Percentiles rank a stretch among this genome's conserved stretches.
phyloP scores from a whole-genome alignment of 2,888 invertebrate genomes.

The Macrophya alboannulata region DNA sequence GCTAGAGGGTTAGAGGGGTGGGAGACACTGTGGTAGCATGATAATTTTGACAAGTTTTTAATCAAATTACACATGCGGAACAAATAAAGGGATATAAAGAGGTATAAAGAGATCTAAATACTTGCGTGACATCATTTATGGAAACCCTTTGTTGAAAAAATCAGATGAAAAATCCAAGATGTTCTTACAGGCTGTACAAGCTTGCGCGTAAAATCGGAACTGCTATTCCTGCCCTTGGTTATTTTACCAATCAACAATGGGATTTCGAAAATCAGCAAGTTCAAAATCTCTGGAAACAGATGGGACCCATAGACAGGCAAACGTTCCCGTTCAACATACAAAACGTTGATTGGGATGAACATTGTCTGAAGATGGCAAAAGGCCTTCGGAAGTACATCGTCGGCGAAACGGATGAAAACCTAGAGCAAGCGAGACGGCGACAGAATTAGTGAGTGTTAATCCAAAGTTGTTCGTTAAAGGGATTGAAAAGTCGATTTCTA shows the following conservation, averaged over 20 bases:
- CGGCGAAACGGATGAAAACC: background rate
- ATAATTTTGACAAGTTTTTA: too few relatives aligned
- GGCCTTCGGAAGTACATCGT: slow-evolving; percentile 2
- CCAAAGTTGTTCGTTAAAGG: too few relatives aligned
- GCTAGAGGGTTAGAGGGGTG: too few relatives aligned
- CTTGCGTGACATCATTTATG: too few relatives aligned
- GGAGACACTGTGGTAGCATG: too few relatives aligned
- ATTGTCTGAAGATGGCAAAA: background rate
- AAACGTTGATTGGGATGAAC: slow-evolving; percentile 86
- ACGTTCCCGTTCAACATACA: slow-evolving; percentile 87
- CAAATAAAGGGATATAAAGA: too few relatives aligned
- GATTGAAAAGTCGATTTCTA: too few relatives aligned
- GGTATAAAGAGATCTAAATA: too few relatives aligned
- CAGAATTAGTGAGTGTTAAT: background rate
- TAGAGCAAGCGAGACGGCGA: slow-evolving; percentile 2
- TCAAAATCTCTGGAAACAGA: slow-evolving; percentile 81
- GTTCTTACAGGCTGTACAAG: background rate
- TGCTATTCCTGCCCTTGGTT: background rate
- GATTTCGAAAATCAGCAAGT: slow-evolving; percentile 86
- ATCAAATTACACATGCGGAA: too few relatives aligned
- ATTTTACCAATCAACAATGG: slow-evolving; percentile 90
- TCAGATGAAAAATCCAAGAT: background rate
- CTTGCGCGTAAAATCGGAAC: background rate
- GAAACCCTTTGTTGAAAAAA: too few relatives aligned
- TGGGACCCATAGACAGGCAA: slow-evolving; percentile 83